phyloP scores from a whole-genome alignment of 2,113 vertebrate genomes.

The cat (Felis catus) region DNA sequence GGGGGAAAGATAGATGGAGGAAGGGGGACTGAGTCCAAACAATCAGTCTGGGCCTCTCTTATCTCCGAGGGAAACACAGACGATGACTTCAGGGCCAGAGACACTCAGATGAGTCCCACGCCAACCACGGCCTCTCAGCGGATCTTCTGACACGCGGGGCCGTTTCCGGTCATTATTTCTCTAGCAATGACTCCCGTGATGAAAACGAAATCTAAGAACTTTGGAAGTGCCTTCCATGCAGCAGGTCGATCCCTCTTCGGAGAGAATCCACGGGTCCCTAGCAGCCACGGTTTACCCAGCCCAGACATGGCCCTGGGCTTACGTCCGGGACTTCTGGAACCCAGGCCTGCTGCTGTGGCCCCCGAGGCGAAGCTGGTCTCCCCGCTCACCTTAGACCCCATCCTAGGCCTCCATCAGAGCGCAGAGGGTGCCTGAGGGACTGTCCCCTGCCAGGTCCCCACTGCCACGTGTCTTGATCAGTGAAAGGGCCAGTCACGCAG shows the following conservation, averaged over 20 bases:
- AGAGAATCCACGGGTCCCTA: accelerated
- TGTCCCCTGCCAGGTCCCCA: not conserved
- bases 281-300: accelerated
- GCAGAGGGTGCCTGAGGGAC: not conserved
- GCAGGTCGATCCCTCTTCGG: not conserved
- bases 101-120: not conserved
- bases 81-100: conserved; percentile 23
- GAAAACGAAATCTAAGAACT: conserved; percentile 67
- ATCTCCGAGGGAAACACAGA: conserved; percentile 64
- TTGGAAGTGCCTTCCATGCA: conserved; percentile 40
- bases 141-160: conserved; percentile 82
- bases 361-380: accelerated
- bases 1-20: not conserved
- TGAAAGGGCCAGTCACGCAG: accelerated
- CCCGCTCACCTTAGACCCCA: accelerated
- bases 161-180: conserved; percentile 65
- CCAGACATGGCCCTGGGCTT: accelerated
- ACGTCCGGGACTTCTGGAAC: not conserved
- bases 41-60: conserved; percentile 67
- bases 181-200: conserved; percentile 14
- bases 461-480: accelerated
- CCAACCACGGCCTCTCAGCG: not conserved
- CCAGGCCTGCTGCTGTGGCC: not conserved
- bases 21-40: not conserved
- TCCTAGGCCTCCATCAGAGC: accelerated